A percentile compares a stretch with the other conserved stretches of the same genome.
phyloP scores from a whole-genome alignment of 2,797 vertebrate species.

The Knipowitschia caucasica region DNA sequence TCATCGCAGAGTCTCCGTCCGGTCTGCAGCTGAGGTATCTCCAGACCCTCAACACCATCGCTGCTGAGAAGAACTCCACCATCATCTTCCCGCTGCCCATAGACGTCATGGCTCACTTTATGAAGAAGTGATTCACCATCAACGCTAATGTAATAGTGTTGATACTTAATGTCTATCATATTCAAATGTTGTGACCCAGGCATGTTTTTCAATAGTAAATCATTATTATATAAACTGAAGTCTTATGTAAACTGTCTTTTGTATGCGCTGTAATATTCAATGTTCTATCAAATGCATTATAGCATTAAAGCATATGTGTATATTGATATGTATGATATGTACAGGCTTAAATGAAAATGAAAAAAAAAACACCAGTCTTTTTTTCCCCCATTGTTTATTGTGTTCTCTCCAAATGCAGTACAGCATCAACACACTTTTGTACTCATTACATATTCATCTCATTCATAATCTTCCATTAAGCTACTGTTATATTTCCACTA shows the following conservation, averaged over 20 bases:
- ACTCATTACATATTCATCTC: slow-evolving; percentile 59
- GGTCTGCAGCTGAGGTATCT: slow-evolving; percentile 81
- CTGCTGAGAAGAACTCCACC: slow-evolving; percentile 82
- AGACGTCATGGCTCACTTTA: slow-evolving; percentile 68
- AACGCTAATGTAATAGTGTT: too few relatives aligned
- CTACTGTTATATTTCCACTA: slow-evolving; percentile 61
- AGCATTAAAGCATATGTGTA: neutral
- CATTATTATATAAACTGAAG: neutral
- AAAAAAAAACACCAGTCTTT: slow-evolving; percentile 7
- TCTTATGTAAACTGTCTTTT: neutral
- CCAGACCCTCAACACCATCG: slow-evolving; percentile 80
- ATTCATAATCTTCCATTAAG: slow-evolving; percentile 59
- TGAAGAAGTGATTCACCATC: slow-evolving; percentile 60
- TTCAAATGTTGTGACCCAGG: too few relatives aligned
- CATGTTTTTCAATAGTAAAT: too few relatives aligned
- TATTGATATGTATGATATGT: neutral
- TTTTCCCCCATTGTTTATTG: slow-evolving; percentile 62
- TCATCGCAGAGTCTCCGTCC: slow-evolving; percentile 79
- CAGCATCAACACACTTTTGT: slow-evolving; percentile 60
- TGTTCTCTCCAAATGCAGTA: slow-evolving; percentile 62
- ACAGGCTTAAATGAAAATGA: slow-evolving; percentile 16
- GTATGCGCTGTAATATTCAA: too few relatives aligned
- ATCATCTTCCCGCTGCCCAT: slow-evolving; percentile 82
- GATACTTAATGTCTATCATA: too few relatives aligned
- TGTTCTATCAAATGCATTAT: neutral